These are phyloP conservation scores for Mnemiopsis leidyi DNA, from an alignment of 37 sponge, comb jelly and placozoan genomes.

Conservation along the genomic window DNA sequence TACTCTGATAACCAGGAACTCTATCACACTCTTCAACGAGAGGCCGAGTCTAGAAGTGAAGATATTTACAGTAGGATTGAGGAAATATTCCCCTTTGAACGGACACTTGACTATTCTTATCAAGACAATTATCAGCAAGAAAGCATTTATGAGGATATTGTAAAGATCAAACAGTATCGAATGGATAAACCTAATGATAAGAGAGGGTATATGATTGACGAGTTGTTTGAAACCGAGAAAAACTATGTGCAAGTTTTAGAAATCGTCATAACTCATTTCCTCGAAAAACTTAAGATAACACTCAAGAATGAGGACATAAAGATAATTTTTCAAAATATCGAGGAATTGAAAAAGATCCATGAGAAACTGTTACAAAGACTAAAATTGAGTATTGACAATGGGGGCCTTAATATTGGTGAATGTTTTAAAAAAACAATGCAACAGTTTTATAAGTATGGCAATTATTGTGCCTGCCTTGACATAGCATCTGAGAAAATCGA, in stretches of 20 bases:
- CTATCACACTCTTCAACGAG: background rate
- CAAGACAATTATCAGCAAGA: constrained; percentile 38
- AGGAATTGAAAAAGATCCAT: constrained; percentile 26
- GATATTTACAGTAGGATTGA: constrained; percentile 59
- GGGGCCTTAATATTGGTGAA: constrained; percentile 28
- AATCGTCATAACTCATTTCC: constrained; percentile 29
- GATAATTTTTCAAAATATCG: constrained; percentile 42
- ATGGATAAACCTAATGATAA: constrained; percentile 49
- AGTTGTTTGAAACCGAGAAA: constrained; percentile 53
- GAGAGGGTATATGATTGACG: constrained; percentile 45
- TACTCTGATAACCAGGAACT: constrained; percentile 14
- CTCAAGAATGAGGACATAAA: constrained; percentile 8
- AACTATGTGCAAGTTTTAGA: constrained; percentile 50
- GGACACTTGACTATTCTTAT: background rate
- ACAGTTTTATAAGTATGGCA: constrained; percentile 30
- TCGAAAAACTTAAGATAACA: background rate
- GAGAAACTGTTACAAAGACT: constrained; percentile 35
- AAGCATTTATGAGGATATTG: constrained; percentile 50
- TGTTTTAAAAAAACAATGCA: constrained; percentile 22
- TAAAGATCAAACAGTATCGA: constrained; percentile 59
- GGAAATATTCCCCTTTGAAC: constrained; percentile 7
- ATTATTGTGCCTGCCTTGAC: constrained; percentile 39
- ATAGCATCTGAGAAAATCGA: constrained; percentile 7
- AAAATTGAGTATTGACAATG: constrained; percentile 12
- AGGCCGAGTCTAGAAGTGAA: constrained; percentile 38